phyloP scores from a whole-genome alignment of 2,888 invertebrate genomes.

The Scaeva pyrastri region DNA sequence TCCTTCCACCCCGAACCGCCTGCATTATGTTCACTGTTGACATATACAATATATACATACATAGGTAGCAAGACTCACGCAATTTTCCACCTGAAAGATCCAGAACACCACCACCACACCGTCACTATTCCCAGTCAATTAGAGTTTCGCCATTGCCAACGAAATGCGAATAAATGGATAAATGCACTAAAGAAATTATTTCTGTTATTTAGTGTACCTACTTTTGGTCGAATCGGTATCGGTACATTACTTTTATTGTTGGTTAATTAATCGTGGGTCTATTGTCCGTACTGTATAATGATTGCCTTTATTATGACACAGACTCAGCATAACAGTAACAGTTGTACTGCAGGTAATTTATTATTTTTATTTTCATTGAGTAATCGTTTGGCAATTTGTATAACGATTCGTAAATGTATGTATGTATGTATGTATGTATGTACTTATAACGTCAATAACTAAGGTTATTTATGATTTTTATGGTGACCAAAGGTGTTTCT shows the following conservation, averaged over 20 bases:
- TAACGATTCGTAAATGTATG: constrained; percentile 33
- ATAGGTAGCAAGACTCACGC: not conserved
- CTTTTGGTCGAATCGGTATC: no score
- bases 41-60: no score
- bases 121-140: constrained; percentile 43
- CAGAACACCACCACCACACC: constrained; percentile 16
- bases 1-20: not conserved
- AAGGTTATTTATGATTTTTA: not conserved
- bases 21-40: not conserved
- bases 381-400: constrained; percentile 50
- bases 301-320: constrained; percentile 53
- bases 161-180: constrained; percentile 33
- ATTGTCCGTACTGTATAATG: constrained; percentile 23
- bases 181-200: constrained; percentile 27
- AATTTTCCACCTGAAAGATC: constrained; percentile 46
- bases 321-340: constrained; percentile 35
- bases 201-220: constrained; percentile 22
- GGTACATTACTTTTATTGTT: constrained; percentile 36
- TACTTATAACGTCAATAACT: not conserved
- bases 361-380: constrained; percentile 40
- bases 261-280: constrained; percentile 52
- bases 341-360: constrained; percentile 32
- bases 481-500: constrained; percentile 6
- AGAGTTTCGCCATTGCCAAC: constrained; percentile 38
- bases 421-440: no score